These are phyloP conservation scores for Myopa testacea DNA, from an alignment of 2,888 invertebrate genomes.

Conservation along the genomic window DNA sequence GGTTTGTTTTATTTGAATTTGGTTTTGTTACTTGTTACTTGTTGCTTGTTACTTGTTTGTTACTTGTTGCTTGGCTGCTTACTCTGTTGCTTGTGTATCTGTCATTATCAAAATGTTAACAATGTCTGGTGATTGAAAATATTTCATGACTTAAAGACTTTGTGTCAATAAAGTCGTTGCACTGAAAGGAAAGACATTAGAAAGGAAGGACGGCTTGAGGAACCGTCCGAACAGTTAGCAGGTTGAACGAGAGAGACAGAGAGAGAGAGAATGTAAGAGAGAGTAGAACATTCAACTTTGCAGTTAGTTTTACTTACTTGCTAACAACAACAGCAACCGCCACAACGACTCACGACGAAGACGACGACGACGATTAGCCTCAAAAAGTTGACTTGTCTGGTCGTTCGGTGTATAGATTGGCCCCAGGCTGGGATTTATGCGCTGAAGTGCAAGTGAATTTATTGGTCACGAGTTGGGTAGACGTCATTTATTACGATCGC, in stretches of 20 bases:
- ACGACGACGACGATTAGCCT: constrained; percentile 12
- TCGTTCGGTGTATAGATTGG: constrained; percentile 21
- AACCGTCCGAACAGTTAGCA: no score
- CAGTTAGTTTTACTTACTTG: not conserved
- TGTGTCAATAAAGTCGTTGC: constrained; percentile 22
- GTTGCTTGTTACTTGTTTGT: no score
- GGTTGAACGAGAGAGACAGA: not conserved
- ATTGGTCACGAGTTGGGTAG: constrained; percentile 49
- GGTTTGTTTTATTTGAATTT: no score
- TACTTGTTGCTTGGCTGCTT: no score
- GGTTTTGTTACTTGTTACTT: no score
- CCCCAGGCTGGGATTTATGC: constrained; percentile 26
- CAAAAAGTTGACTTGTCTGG: constrained; percentile 32
- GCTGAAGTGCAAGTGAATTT: constrained; percentile 44
- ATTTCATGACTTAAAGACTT: constrained; percentile 11
- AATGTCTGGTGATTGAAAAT: constrained; percentile 1
- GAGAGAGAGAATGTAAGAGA: not conserved
- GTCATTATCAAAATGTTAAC: not conserved
- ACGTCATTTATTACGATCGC: constrained; percentile 51
- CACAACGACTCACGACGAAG: not conserved
- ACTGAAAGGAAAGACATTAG: not conserved
- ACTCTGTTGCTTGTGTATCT: no score
- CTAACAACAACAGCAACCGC: not conserved
- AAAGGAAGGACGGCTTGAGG: not conserved
- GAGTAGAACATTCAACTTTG: not conserved